Evolutionary conservation across 2,797 vertebrate genomes (phyloP), one percentile per base, ranked within the genome.

Genomic region (Sebastes taczanowskii): DNA sequence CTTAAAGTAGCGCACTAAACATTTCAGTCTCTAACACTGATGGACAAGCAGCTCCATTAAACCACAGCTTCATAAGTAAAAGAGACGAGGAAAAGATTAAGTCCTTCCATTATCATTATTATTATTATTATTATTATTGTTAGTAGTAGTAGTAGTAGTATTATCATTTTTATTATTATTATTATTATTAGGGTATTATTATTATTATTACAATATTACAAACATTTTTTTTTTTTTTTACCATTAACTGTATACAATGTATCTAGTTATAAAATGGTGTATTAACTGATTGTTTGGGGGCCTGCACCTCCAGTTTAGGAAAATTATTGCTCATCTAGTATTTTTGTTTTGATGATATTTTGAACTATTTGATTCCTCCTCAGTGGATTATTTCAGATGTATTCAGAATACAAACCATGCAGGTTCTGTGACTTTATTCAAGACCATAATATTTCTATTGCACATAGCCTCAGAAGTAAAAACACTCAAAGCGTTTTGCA

Each of bases 1-100:
- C 25, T 76, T 56, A 69, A 91, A 82, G 35, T 65, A 13, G 42
- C 56, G 81, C 67, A 81, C 38, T 67, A 35, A 81, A 78, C 53
- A 30, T 61, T 35, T 69, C 78, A 69, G 25, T 11, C 68, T 11
- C 68, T 53, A 29, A 71, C 6, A 10, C 8, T 64, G 82, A 84
- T 13, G 59, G 84, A 88, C 74, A 78, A 29, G 29, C 68, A 16
- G 20, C 52, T 22, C n/a, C 6, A 9, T 20, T 11, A 53, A 22
- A 20, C 10, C 18, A 38, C 27, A n/a, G 56, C 22, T 46, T 71
- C 55, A 20, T 72, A 30, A n/a, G 27, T 56, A 27, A 81, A 74
- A 67, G 11, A 6, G 3, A 59, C 11, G 3, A 20, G 2, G 14
- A n/a, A 52, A 23, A 5, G 14, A 60, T 23, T 6, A 5, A 13